These are phyloP conservation scores for Anticlea derivata DNA, from an alignment of 2,888 invertebrate genomes.

Conservation along the genomic window DNA sequence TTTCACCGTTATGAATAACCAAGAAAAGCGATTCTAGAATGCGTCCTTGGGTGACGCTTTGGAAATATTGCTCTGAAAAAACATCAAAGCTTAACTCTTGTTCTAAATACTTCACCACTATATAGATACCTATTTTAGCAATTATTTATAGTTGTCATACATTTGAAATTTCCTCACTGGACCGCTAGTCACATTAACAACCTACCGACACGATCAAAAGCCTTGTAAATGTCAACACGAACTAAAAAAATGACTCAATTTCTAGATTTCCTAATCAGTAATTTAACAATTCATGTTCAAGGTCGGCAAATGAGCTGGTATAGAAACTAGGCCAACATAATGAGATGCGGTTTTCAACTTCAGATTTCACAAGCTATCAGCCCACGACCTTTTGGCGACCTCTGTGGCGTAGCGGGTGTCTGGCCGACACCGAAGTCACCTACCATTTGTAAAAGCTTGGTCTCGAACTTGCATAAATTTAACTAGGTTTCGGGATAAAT, in stretches of 20 bases:
- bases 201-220: conserved; percentile 3
- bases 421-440: too few relatives aligned
- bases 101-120: too few relatives aligned
- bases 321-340: conserved; percentile 11
- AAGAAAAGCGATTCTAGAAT: conserved; percentile 3
- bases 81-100: too few relatives aligned
- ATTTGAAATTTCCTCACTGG: too few relatives aligned
- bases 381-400: neutral
- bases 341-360: conserved; percentile 13
- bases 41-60: conserved; percentile 9
- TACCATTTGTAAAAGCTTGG: too few relatives aligned
- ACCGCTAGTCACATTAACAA: too few relatives aligned
- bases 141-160: too few relatives aligned
- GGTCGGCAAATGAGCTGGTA: conserved; percentile 9
- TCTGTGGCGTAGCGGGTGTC: too few relatives aligned
- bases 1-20: neutral
- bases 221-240: neutral
- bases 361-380: neutral
- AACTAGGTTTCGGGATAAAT: too few relatives aligned
- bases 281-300: conserved; percentile 13
- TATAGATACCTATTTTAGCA: too few relatives aligned
- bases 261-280: conserved; percentile 10
- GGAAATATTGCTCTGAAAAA: neutral
- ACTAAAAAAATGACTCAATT: conserved; percentile 4
- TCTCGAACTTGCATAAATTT: too few relatives aligned